Conservation (phyloP, 2,888 invertebrate genomes). For the Phasia obesa region DNA sequence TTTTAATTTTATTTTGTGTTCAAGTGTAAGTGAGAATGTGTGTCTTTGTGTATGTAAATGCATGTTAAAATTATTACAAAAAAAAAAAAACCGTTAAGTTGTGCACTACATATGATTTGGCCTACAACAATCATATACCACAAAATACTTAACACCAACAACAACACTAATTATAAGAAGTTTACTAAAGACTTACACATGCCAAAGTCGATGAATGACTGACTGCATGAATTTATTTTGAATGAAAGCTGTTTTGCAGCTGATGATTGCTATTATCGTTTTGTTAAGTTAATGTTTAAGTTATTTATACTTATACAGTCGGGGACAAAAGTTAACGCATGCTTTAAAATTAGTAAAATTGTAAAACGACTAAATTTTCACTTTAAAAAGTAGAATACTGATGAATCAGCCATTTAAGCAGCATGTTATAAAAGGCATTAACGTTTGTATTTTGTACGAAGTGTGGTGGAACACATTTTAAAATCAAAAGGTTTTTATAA, state of each 20-base stretch:
- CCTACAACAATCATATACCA: conserved; percentile 38
- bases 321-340: background rate
- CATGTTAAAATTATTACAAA: conserved; percentile 34
- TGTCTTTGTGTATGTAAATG: conserved; percentile 9
- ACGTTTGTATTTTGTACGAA: too few relatives aligned
- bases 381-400: too few relatives aligned
- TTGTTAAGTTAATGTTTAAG: conserved; percentile 38
- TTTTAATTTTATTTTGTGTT: conserved; percentile 23
- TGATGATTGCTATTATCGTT: conserved; percentile 41
- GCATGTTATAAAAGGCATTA: too few relatives aligned
- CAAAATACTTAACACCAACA: conserved; percentile 50
- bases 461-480: too few relatives aligned
- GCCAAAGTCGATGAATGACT: conserved; percentile 38
- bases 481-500: too few relatives aligned
- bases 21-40: background rate
- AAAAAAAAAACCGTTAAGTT: conserved; percentile 63
- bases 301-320: conserved; percentile 20
- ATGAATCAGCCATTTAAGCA: too few relatives aligned
- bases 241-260: conserved; percentile 20
- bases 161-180: conserved; percentile 41
- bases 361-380: too few relatives aligned
- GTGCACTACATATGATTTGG: conserved; percentile 64
- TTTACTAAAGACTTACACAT: conserved; percentile 35
- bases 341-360: too few relatives aligned
- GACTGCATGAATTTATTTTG: conserved; percentile 3